A percentile compares a stretch with the other conserved stretches of the same genome.
Evolutionary conservation across 2,888 invertebrate genomes (phyloP).

Genomic region (Athalia cordata): DNA sequence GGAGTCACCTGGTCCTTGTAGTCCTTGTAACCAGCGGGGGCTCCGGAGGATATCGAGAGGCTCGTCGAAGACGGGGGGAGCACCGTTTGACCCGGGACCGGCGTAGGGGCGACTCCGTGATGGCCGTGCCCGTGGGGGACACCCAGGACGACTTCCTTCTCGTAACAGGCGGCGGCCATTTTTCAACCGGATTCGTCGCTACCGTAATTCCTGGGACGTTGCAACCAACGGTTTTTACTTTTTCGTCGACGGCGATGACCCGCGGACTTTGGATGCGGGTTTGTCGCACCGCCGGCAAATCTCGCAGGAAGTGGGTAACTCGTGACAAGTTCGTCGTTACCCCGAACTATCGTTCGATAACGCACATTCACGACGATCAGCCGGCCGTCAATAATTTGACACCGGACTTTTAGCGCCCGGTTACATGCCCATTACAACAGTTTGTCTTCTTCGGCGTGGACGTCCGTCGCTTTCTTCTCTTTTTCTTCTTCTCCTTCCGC

Average conservation of each 20-base stretch:
- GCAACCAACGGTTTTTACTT: slow-evolving; percentile 46
- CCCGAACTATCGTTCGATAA: no score
- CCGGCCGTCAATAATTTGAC: slow-evolving; percentile 61
- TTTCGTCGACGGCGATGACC: no score
- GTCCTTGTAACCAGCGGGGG: slow-evolving; percentile 63
- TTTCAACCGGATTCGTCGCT: slow-evolving; percentile 58
- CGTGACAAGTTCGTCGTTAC: no score
- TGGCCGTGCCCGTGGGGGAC: slow-evolving; percentile 66
- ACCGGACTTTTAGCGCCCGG: slow-evolving; percentile 73
- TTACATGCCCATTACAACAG: slow-evolving; percentile 69
- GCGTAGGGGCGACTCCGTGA: slow-evolving; percentile 70
- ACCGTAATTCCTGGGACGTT: slow-evolving; percentile 48
- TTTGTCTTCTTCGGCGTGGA: not conserved
- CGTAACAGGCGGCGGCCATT: slow-evolving; percentile 71
- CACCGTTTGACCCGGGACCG: slow-evolving; percentile 59
- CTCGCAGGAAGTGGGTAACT: no score
- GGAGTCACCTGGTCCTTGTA: slow-evolving; percentile 49
- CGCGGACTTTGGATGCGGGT: no score
- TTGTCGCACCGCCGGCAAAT: no score
- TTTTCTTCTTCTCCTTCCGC: not conserved
- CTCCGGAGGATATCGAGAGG: slow-evolving; percentile 59
- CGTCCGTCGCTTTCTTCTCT: not conserved
- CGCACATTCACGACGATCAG: not conserved
- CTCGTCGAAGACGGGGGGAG: slow-evolving; percentile 72
- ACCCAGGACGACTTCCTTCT: slow-evolving; percentile 66